phyloP scores from a whole-genome alignment of 2,797 vertebrate species.

The Parauchenoglanis punctatus region DNA sequence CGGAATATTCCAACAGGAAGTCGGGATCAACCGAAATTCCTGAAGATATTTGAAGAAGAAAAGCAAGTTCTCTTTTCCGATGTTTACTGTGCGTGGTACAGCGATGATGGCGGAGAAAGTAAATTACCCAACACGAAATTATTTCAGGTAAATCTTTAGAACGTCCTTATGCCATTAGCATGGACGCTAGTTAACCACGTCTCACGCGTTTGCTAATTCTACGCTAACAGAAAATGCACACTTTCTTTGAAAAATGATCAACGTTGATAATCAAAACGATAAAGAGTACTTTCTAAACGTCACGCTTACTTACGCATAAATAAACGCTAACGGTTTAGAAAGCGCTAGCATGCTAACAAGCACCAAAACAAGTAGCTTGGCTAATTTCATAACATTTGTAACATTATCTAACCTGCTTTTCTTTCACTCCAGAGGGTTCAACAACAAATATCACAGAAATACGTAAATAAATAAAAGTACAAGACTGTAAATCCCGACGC shows the following conservation, averaged over 20 bases:
- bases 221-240: neutral
- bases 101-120: too few species aligned
- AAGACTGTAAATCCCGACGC: neutral
- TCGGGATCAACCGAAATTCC: neutral
- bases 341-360: neutral
- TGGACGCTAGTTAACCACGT: neutral
- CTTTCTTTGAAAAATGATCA: too few species aligned
- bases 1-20: neutral
- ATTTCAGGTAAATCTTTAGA: neutral
- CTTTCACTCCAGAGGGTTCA: neutral
- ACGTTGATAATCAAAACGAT: too few species aligned
- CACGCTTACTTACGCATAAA: too few species aligned
- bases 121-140: too few species aligned
- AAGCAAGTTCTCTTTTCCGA: neutral
- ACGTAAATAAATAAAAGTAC: neutral
- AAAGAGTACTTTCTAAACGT: too few species aligned
- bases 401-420: neutral
- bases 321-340: neutral
- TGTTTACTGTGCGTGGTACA: too few species aligned
- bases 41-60: neutral
- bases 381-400: neutral
- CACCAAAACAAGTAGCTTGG: neutral
- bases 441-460: neutral
- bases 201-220: neutral
- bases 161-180: neutral